Conservation (phyloP, 2,113 vertebrate genomes). For the Mirounga angustirostris region DNA sequence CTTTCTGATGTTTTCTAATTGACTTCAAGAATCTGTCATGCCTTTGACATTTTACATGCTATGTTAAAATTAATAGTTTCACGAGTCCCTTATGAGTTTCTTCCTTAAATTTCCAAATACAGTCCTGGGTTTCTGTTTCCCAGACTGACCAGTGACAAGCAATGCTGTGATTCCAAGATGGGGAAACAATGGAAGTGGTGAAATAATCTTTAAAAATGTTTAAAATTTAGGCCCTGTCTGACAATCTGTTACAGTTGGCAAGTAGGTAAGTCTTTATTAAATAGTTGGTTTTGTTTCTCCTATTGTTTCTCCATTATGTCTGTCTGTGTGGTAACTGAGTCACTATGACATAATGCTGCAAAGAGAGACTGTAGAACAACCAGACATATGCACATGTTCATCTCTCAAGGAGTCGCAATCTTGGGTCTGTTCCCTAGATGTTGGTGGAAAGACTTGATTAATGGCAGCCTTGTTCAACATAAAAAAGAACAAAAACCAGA, state of each 20-base stretch:
- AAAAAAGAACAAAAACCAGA: conserved; percentile 53
- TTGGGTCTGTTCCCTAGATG: conserved; percentile 56
- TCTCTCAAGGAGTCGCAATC: background rate
- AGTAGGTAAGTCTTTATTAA: background rate
- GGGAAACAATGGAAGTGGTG: background rate
- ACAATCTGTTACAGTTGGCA: background rate
- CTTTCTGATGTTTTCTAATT: conserved; percentile 54
- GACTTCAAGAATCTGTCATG: conserved; percentile 60
- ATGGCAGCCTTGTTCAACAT: conserved; percentile 45
- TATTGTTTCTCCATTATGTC: background rate
- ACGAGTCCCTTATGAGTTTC: conserved; percentile 65
- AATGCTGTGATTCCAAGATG: conserved; percentile 1
- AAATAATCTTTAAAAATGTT: background rate
- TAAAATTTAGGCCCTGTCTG: background rate
- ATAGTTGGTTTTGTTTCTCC: background rate
- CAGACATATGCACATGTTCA: background rate
- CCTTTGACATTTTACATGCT: conserved; percentile 4
- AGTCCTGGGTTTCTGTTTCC: conserved; percentile 58
- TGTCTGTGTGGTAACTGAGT: conserved; percentile 34
- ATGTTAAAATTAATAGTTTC: conserved; percentile 60
- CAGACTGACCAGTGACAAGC: conserved; percentile 3
- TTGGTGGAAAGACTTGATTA: conserved; percentile 62
- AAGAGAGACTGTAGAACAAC: background rate
- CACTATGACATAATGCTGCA: background rate
- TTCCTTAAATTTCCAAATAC: conserved; percentile 62